Percentiles rank a stretch among this genome's conserved stretches.
Evolutionary conservation across 1,140 invertebrate species (phyloP).

Genomic region (Bathynomus jamesi): DNA sequence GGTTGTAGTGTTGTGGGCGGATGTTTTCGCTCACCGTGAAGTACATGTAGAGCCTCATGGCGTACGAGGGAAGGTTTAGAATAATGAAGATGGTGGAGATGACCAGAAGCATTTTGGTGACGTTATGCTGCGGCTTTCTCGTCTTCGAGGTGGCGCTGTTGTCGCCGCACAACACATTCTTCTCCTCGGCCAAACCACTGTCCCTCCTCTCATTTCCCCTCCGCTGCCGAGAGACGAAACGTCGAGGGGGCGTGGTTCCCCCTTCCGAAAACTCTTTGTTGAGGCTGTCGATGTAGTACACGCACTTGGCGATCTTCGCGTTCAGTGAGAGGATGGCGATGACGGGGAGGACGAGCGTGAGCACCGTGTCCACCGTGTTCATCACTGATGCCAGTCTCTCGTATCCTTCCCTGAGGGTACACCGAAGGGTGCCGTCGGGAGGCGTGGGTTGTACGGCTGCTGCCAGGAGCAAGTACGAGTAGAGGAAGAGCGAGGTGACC

Average conservation of each 20-base stretch:
- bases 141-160: slow-evolving; percentile 5
- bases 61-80: slow-evolving; percentile 60
- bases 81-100: slow-evolving; percentile 70
- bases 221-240: background rate
- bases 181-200: background rate
- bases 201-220: background rate
- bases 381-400: slow-evolving; percentile 50
- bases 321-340: slow-evolving; percentile 62
- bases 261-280: slow-evolving; percentile 30
- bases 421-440: slow-evolving; percentile 57
- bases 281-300: slow-evolving; percentile 50
- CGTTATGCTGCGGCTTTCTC: slow-evolving; percentile 53
- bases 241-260: background rate
- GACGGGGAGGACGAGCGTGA: slow-evolving; percentile 63
- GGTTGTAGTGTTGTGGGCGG: too few species aligned
- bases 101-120: slow-evolving; percentile 71
- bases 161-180: slow-evolving; percentile 35
- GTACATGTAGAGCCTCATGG: slow-evolving; percentile 42
- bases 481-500: slow-evolving; percentile 50
- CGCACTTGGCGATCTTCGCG: slow-evolving; percentile 55
- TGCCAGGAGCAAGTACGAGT: slow-evolving; percentile 51
- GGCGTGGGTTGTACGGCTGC: slow-evolving; percentile 54
- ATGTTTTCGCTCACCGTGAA: slow-evolving; percentile 40
- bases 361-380: slow-evolving; percentile 59
- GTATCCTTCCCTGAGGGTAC: slow-evolving; percentile 48